Evolutionary conservation across 2,888 invertebrate species (phyloP).

Genomic region (Agriotes lineatus): DNA sequence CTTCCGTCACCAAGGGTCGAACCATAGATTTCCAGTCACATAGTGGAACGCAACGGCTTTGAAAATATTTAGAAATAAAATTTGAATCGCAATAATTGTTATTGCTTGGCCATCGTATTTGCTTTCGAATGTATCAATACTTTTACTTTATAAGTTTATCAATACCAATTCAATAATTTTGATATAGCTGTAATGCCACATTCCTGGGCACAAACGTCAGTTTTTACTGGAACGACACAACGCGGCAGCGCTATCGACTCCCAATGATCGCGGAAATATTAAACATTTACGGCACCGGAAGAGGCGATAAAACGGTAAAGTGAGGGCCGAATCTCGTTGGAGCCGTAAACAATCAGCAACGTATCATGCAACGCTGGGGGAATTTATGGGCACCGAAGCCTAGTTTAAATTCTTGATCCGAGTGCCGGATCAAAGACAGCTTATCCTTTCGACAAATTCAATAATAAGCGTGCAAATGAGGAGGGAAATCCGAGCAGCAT

Average conservation of each 20-base stretch:
- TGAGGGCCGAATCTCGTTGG: slow-evolving; percentile 17
- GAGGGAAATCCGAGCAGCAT: slow-evolving; percentile 10
- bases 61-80: too few species aligned
- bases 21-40: too few species aligned
- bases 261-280: slow-evolving; percentile 20
- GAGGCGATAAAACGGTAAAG: slow-evolving; percentile 16
- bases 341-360: slow-evolving; percentile 19
- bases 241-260: slow-evolving; percentile 19
- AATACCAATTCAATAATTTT: too few species aligned
- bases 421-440: slow-evolving; percentile 12
- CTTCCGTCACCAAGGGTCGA: too few species aligned
- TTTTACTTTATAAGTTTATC: too few species aligned
- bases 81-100: too few species aligned
- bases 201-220: too few species aligned
- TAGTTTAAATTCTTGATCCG: slow-evolving; percentile 19
- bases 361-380: slow-evolving; percentile 13
- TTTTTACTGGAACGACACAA: slow-evolving; percentile 3
- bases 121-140: too few species aligned
- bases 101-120: too few species aligned
- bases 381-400: slow-evolving; percentile 15
- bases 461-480: slow-evolving; percentile 14
- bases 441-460: slow-evolving; percentile 17
- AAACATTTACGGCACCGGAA: slow-evolving; percentile 25
- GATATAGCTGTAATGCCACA: too few species aligned
- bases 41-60: too few species aligned